phyloP scores from a whole-genome alignment of 2,888 invertebrate species.

The Quadroppia sp. region DNA sequence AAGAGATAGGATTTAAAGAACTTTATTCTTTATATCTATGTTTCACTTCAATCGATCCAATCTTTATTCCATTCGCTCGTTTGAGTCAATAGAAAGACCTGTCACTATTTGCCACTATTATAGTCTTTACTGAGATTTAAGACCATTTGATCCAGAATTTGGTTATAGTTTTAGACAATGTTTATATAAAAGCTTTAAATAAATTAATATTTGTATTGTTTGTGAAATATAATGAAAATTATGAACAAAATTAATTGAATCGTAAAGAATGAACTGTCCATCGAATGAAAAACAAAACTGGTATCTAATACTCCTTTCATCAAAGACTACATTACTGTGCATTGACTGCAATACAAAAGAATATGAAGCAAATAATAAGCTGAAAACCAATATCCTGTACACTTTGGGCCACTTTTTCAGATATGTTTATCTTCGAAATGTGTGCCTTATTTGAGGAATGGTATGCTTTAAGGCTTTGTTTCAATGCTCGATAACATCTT shows the following conservation, averaged over 20 bases:
- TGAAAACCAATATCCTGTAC: slow-evolving; percentile 32
- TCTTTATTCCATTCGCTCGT: background rate
- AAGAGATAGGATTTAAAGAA: background rate
- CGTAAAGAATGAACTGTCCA: no score
- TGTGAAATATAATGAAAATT: no score
- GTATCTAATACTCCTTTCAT: background rate
- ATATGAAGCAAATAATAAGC: slow-evolving; percentile 11
- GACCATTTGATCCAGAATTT: no score
- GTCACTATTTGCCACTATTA: slow-evolving; percentile 22
- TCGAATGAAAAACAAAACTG: background rate
- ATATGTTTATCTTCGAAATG: slow-evolving; percentile 14
- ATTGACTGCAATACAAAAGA: background rate
- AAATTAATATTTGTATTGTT: no score
- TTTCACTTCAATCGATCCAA: slow-evolving; percentile 1
- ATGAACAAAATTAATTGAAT: no score
- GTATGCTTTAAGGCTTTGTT: slow-evolving; percentile 29
- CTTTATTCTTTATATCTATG: background rate
- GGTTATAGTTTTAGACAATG: no score
- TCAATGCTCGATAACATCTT: slow-evolving; percentile 2
- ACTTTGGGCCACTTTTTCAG: slow-evolving; percentile 13
- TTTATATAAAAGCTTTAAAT: no score
- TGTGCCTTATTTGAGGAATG: background rate
- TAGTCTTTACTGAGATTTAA: slow-evolving; percentile 13
- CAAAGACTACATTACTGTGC: background rate
- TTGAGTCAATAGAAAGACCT: slow-evolving; percentile 17